Percentiles rank a stretch among this genome's conserved stretches.
These are phyloP conservation scores for Lepidochitona cinerea DNA, from an alignment of 2,888 invertebrate species.

Conservation along the genomic window DNA sequence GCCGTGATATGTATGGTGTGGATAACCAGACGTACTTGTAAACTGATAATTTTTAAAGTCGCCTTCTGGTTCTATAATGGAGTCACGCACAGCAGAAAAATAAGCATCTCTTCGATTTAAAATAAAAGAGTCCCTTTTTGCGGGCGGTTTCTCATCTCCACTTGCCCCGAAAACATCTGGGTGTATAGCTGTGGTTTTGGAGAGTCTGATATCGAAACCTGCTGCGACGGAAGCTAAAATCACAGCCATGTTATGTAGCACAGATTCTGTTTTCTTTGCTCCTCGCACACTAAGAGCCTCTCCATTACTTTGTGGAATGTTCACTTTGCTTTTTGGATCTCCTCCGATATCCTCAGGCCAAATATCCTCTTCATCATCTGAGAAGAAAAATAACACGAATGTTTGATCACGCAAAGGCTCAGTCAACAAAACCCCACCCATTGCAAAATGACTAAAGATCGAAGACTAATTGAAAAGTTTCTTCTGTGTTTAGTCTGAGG, in stretches of 20 bases:
- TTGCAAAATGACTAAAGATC: too few relatives aligned
- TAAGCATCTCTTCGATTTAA: slow-evolving; percentile 66
- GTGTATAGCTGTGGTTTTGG: slow-evolving; percentile 75
- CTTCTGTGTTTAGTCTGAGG: too few relatives aligned
- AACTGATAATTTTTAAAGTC: slow-evolving; percentile 53
- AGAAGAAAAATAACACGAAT: slow-evolving; percentile 20
- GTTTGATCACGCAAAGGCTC: too few relatives aligned
- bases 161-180: slow-evolving; percentile 48
- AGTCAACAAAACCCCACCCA: too few relatives aligned
- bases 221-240: slow-evolving; percentile 89
- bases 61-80: slow-evolving; percentile 61
- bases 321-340: slow-evolving; percentile 16
- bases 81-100: slow-evolving; percentile 65
- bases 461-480: too few relatives aligned
- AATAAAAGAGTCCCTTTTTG: slow-evolving; percentile 58
- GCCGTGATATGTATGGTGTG: slow-evolving; percentile 93
- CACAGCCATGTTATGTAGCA: slow-evolving; percentile 91
- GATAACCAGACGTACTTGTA: slow-evolving; percentile 45
- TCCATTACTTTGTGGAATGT: slow-evolving; percentile 42
- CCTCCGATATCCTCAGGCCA: slow-evolving; percentile 66
- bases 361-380: slow-evolving; percentile 69
- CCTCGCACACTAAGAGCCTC: background rate
- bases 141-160: slow-evolving; percentile 28
- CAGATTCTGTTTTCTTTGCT: slow-evolving; percentile 74
- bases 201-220: slow-evolving; percentile 92